Conservation (phyloP, 2,797 vertebrate species). For the Hippopotamyrus pictus region DNA sequence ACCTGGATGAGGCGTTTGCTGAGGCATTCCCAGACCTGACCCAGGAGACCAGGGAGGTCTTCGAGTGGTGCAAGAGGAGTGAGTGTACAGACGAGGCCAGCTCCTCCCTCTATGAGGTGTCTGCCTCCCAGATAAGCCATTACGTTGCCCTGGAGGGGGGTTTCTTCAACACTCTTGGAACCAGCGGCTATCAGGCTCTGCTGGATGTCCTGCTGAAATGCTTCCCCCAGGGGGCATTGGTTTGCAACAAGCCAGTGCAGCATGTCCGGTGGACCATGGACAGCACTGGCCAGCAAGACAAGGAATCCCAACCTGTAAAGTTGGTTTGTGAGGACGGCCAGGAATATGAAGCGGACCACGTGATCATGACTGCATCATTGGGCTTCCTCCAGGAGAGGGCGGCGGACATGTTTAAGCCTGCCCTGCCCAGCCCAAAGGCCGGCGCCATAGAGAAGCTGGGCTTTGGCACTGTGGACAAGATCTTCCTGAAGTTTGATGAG, state of each 20-base stretch:
- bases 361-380: slow-evolving; percentile 48
- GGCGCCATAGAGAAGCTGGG: slow-evolving; percentile 45
- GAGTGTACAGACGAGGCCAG: slow-evolving; percentile 54
- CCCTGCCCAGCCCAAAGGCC: slow-evolving; percentile 41
- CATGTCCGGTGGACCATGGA: slow-evolving; percentile 40
- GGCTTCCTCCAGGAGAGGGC: slow-evolving; percentile 46
- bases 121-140: slow-evolving; percentile 40
- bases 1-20: slow-evolving; percentile 45
- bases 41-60: slow-evolving; percentile 35
- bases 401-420: slow-evolving; percentile 40
- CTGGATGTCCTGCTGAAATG: slow-evolving; percentile 39
- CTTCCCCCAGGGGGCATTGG: slow-evolving; percentile 33
- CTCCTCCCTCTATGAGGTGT: slow-evolving; percentile 53
- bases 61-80: slow-evolving; percentile 52
- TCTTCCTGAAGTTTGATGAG: slow-evolving; percentile 47
- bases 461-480: slow-evolving; percentile 52
- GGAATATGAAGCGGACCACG: slow-evolving; percentile 47
- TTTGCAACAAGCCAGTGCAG: slow-evolving; percentile 39
- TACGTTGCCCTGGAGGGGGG: slow-evolving; percentile 46
- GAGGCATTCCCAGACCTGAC: slow-evolving; percentile 23
- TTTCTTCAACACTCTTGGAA: slow-evolving; percentile 49
- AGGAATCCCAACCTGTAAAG: slow-evolving; percentile 23
- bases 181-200: slow-evolving; percentile 45
- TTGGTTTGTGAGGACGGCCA: slow-evolving; percentile 46
- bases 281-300: neutral